These are phyloP conservation scores for Ariopsis seemanni DNA, from an alignment of 2,113 vertebrate genomes.

Conservation along the genomic window DNA sequence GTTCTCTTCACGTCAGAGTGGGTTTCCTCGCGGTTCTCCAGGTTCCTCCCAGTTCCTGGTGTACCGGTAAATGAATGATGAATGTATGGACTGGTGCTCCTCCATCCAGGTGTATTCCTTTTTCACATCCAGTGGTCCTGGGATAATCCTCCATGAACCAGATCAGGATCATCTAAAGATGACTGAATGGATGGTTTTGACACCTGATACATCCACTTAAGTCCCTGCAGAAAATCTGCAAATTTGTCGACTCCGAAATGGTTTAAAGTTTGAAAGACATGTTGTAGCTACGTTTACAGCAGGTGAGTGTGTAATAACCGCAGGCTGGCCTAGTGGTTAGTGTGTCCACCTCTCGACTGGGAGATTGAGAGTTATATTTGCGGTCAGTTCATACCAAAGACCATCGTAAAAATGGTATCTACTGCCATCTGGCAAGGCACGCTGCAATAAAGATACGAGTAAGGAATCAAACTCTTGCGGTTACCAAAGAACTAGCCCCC, in stretches of 20 bases:
- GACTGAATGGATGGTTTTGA: not conserved
- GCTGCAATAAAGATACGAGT: no score
- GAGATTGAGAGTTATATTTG: no score
- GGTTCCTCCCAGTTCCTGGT: not conserved
- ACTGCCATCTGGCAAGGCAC: no score
- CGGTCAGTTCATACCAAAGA: no score
- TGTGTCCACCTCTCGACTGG: no score
- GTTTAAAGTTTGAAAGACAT: not conserved
- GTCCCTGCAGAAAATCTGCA: not conserved
- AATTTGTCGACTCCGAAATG: not conserved
- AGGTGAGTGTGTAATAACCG: slow-evolving; percentile 17
- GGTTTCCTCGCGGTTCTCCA: not conserved
- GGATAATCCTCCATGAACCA: not conserved
- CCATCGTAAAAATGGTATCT: no score
- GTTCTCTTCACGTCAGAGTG: not conserved
- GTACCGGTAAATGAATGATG: not conserved
- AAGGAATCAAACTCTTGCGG: no score
- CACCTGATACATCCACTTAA: not conserved
- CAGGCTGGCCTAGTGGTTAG: no score
- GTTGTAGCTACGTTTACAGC: not conserved
- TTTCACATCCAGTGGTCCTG: not conserved
- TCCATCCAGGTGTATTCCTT: not conserved
- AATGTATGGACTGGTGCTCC: not conserved
- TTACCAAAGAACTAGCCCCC: no score
- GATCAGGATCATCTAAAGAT: not conserved